Evolutionary conservation across 2,888 invertebrate species (phyloP).

Genomic region (Cremastobaeus sp.): DNA sequence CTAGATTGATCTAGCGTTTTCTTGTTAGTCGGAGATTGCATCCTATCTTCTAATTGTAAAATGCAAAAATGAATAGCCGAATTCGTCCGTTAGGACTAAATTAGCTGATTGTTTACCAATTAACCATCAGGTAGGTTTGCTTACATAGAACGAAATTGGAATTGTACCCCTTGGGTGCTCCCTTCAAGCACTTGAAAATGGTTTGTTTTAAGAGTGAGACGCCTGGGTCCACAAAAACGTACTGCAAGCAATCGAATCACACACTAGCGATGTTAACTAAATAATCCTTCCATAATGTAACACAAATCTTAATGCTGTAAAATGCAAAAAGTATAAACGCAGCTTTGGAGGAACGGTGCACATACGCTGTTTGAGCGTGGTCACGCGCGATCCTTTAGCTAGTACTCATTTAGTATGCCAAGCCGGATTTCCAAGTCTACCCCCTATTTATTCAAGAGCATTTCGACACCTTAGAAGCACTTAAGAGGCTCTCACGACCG

Average conservation of each 20-base stretch:
- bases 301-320: constrained; percentile 39
- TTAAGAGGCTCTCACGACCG: constrained; percentile 70
- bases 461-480: constrained; percentile 72
- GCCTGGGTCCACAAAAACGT: constrained; percentile 7
- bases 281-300: constrained; percentile 35
- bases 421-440: constrained; percentile 66
- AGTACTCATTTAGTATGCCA: constrained; percentile 67
- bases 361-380: constrained; percentile 53
- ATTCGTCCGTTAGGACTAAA: too few relatives aligned
- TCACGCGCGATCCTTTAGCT: constrained; percentile 65
- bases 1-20: too few relatives aligned
- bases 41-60: too few relatives aligned
- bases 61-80: too few relatives aligned
- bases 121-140: too few relatives aligned
- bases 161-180: too few relatives aligned
- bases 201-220: too few relatives aligned
- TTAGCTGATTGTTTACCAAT: too few relatives aligned
- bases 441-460: constrained; percentile 73
- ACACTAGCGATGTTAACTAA: constrained; percentile 32
- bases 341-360: constrained; percentile 5
- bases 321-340: constrained; percentile 45
- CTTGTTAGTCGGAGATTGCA: too few relatives aligned
- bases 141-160: too few relatives aligned
- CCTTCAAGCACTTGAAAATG: too few relatives aligned
- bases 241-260: constrained; percentile 8